Conservation (phyloP, 2,113 vertebrate species). For the Turnix velox region DNA sequence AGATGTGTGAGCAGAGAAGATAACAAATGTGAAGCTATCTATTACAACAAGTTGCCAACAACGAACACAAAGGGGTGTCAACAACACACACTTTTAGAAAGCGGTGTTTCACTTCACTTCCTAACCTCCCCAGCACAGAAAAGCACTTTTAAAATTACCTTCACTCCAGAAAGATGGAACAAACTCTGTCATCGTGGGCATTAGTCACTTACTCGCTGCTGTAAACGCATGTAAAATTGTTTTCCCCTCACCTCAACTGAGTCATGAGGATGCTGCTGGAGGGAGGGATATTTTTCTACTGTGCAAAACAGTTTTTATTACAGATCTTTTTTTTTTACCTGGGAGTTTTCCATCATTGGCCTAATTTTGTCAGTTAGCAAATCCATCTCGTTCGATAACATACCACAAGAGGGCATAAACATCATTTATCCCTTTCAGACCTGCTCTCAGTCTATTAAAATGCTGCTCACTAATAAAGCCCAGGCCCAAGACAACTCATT, state of each 20-base stretch:
- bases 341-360: constrained; percentile 5
- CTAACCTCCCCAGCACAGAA: background rate
- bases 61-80: background rate
- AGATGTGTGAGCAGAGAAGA: background rate
- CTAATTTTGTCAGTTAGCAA: background rate
- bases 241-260: background rate
- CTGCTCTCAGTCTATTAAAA: background rate
- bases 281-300: background rate
- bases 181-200: background rate
- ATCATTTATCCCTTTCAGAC: constrained; percentile 25
- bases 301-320: background rate
- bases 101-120: background rate
- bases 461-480: background rate
- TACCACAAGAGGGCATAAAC: constrained; percentile 62
- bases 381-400: background rate
- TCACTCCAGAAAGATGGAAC: background rate
- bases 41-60: background rate
- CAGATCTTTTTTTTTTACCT: constrained; percentile 9
- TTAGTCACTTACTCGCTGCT: constrained; percentile 7
- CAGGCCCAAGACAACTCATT: background rate
- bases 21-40: background rate
- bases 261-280: background rate
- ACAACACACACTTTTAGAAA: background rate
- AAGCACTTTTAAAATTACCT: background rate
- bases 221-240: background rate